Evolutionary conservation across 2,113 vertebrate genomes (phyloP), one percentile per base, ranked within the genome.

Genomic region (Tyto alba): DNA sequence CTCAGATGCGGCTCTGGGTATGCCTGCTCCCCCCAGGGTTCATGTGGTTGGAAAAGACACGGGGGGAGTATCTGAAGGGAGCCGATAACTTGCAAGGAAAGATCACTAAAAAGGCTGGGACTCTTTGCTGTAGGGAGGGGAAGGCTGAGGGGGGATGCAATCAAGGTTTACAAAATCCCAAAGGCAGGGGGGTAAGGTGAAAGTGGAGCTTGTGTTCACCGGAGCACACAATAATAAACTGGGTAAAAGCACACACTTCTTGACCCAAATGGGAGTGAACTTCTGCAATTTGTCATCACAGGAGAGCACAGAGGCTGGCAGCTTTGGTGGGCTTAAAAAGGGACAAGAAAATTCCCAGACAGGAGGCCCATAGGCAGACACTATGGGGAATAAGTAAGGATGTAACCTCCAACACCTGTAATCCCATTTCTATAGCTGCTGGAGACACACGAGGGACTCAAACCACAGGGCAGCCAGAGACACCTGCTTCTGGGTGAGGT

Each of bases 391-490:
- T 5, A 80, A 57, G 47, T 25, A 72, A 63, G 18, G 48, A 56
- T 5, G 1, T 53, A 56, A 26, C 18, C 15, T 75, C 83, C 1
- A 1, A 53, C 11, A 40, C 1, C 2, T 0, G 2, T 34, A 75
- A 76, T 32, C 38, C 57, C 59, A 36, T 40, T 66, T 40, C 67
- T 87, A 77, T 4, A 9, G 76, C 67, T 63, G 67, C 57, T 89
- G 67, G 13, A 26, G 52, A 7, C 87, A 84, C 53, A 27, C 26
- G 20, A 32, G n/a, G 12, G 17, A 76, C 47, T 29, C 63, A 72
- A 68, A 76, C n/a, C 4, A 0, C 27, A 76, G 53, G 29, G 25
- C 27, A 78, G 40, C 3, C 50, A 55, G 63, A 68, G 40, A 67
- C 52, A 64, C 17, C 27, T 85, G 50, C 60, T 82, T 13, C 52